Conservation (phyloP, 1,140 invertebrate genomes). For the Aradophagus sp. region DNA sequence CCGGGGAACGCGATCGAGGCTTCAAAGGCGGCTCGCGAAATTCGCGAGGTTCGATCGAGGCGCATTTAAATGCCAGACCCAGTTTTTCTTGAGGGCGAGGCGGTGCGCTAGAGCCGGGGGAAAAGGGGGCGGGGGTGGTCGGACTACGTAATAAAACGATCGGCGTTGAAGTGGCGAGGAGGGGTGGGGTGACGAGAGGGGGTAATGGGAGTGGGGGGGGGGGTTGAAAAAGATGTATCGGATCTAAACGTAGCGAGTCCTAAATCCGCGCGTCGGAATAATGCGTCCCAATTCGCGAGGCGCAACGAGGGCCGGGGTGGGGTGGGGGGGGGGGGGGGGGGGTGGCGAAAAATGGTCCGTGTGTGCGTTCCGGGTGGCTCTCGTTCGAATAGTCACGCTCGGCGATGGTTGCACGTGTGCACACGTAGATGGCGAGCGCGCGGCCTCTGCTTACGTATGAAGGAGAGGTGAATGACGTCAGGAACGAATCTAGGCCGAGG, state of each 20-base stretch:
- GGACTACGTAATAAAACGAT: conserved; percentile 34
- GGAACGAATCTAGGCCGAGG: conserved; percentile 69
- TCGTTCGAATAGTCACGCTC: conserved; percentile 28
- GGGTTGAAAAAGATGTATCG: conserved; percentile 49
- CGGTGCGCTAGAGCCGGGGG: neutral
- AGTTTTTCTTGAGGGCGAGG: conserved; percentile 13
- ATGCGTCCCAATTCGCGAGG: conserved; percentile 46
- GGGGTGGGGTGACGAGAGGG: too few species aligned
- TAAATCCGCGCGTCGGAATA: conserved; percentile 46
- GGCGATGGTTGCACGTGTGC: too few species aligned
- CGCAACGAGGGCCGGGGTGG: too few species aligned
- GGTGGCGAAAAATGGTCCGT: conserved; percentile 30
- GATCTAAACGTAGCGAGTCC: conserved; percentile 25
- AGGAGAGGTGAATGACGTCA: conserved; percentile 67
- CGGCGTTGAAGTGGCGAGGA: too few species aligned
- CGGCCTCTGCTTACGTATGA: conserved; percentile 39
- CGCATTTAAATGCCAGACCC: conserved; percentile 27
- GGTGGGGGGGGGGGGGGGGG: conserved; percentile 24
- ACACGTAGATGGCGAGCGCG: conserved; percentile 30
- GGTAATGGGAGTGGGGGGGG: too few species aligned
- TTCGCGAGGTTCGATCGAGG: conserved; percentile 2
- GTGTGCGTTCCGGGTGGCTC: conserved; percentile 6
- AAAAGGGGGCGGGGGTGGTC: conserved; percentile 18
- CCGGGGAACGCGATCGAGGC: too few species aligned
- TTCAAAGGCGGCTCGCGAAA: too few species aligned